Percentiles rank a stretch among this genome's conserved stretches.
Conservation (phyloP, 2,113 vertebrate genomes). For the Takifugu bimaculatus region DNA sequence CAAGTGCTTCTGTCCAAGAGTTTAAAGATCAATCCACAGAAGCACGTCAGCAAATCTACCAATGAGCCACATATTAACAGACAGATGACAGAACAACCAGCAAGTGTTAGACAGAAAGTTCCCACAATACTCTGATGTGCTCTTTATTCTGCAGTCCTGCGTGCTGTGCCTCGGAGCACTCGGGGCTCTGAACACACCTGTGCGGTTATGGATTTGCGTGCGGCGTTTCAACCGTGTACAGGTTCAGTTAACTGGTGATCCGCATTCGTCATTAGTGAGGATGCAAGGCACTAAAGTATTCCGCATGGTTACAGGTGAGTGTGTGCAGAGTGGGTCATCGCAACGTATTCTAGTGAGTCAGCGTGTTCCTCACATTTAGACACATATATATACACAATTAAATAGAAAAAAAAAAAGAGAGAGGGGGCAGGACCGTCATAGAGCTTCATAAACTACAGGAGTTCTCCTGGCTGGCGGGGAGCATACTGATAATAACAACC, state of each 20-base stretch:
- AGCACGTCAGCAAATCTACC: constrained; percentile 31
- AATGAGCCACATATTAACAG: constrained; percentile 45
- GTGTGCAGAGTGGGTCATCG: constrained; percentile 48
- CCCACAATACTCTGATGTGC: constrained; percentile 41
- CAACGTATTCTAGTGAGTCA: constrained; percentile 50
- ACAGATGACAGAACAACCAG: constrained; percentile 25
- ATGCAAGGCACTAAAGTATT: constrained; percentile 75
- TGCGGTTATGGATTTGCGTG: not conserved
- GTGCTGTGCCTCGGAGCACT: not conserved
- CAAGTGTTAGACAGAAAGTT: constrained; percentile 16
- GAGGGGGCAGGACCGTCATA: constrained; percentile 55
- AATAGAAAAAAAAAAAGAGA: constrained; percentile 34
- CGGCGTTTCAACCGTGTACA: constrained; percentile 9
- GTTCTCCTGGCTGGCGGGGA: constrained; percentile 40
- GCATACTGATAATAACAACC: constrained; percentile 60
- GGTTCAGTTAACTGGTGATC: constrained; percentile 25
- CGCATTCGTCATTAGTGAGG: constrained; percentile 53
- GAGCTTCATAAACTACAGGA: constrained; percentile 63
- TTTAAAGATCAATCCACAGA: constrained; percentile 51
- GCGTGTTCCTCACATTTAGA: constrained; percentile 54
- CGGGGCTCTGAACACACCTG: too few relatives aligned
- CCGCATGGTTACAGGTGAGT: constrained; percentile 58
- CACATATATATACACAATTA: constrained; percentile 59
- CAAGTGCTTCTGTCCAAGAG: constrained; percentile 49
- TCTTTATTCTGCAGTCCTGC: constrained; percentile 44